Percentiles rank a stretch among this genome's conserved stretches.
Conservation (phyloP, 2,797 vertebrate genomes). For the Brachymystax lenok region DNA sequence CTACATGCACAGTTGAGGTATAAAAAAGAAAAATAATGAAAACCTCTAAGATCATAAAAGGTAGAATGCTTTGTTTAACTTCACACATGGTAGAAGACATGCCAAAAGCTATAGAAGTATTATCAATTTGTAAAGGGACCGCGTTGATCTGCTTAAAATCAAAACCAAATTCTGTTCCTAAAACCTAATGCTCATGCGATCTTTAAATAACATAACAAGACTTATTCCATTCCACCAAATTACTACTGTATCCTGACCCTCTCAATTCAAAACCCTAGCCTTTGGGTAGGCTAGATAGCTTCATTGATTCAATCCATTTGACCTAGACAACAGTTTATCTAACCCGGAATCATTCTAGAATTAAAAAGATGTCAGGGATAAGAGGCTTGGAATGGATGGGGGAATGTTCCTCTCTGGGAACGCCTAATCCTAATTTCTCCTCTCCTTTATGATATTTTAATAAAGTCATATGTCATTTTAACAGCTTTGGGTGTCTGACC, state of each 20-base stretch:
- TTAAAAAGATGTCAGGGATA: constrained; percentile 39
- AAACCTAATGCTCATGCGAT: not conserved
- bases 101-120: constrained; percentile 9
- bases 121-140: constrained; percentile 5
- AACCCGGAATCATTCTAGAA: constrained; percentile 47
- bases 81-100: not conserved
- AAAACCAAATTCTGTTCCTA: not conserved
- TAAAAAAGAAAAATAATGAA: not conserved
- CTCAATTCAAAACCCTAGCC: constrained; percentile 13
- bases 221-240: constrained; percentile 15
- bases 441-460: constrained; percentile 40
- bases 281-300: constrained; percentile 30
- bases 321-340: constrained; percentile 44
- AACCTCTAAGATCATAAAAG: not conserved
- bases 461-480: constrained; percentile 51
- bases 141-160: not conserved
- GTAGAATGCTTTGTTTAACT: not conserved
- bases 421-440: constrained; percentile 25
- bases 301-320: constrained; percentile 49
- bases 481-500: constrained; percentile 29
- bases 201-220: constrained; percentile 15
- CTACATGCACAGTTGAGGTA: not conserved
- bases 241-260: constrained; percentile 8
- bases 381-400: not conserved
- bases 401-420: constrained; percentile 11